Conservation (phyloP, 1,140 invertebrate genomes). For the Aporrectodea caliginosa region DNA sequence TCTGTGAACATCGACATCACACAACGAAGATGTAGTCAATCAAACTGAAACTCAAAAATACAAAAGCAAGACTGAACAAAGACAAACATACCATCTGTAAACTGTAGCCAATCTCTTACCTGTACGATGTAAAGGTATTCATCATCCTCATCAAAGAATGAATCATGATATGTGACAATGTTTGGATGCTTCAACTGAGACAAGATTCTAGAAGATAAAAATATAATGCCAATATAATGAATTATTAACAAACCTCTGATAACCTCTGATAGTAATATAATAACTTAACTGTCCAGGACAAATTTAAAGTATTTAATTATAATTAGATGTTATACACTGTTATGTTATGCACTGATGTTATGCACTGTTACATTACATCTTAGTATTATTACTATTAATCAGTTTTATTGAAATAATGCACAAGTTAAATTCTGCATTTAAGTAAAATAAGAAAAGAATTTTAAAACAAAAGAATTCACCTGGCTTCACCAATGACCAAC, state of each 20-base stretch:
- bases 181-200: constrained; percentile 50
- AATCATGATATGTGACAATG: constrained; percentile 50
- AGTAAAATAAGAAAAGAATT: background rate
- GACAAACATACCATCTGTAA: background rate
- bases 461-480: constrained; percentile 34
- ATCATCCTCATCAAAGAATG: constrained; percentile 46
- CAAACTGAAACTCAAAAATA: no score
- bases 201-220: constrained; percentile 44
- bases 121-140: constrained; percentile 47
- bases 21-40: no score
- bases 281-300: background rate
- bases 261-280: background rate
- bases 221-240: background rate
- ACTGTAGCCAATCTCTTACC: constrained; percentile 34
- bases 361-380: background rate
- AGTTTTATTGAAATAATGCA: background rate
- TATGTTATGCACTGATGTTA: background rate
- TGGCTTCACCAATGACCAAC: constrained; percentile 48
- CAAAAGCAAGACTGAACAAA: no score
- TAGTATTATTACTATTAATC: background rate
- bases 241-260: background rate
- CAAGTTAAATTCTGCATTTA: background rate
- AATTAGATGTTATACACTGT: background rate
- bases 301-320: background rate
- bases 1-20: no score